phyloP scores from a whole-genome alignment of 2,888 invertebrate genomes.

The Diaphora mendica region DNA sequence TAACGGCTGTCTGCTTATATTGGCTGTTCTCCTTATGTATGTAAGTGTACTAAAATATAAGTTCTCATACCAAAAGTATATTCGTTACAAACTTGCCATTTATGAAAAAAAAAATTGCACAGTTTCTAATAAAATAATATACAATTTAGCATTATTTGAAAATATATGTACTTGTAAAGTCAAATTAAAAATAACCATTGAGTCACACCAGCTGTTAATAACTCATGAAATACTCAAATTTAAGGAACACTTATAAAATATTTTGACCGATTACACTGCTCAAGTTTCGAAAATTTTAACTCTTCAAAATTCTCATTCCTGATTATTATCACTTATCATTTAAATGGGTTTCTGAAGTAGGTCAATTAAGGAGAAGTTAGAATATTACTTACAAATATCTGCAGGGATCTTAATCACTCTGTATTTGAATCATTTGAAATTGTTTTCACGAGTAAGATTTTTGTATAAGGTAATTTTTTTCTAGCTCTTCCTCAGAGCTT shows the following conservation, averaged over 20 bases:
- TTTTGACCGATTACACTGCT: not conserved
- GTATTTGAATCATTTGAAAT: not conserved
- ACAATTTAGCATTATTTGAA: too few relatives aligned
- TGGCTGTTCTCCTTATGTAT: too few relatives aligned
- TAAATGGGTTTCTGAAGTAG: constrained; percentile 1
- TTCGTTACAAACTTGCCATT: too few relatives aligned
- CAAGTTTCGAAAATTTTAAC: not conserved
- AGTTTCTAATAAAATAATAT: too few relatives aligned
- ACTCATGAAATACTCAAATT: not conserved
- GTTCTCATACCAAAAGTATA: too few relatives aligned
- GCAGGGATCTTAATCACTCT: not conserved
- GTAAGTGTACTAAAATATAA: too few relatives aligned
- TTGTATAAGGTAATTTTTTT: not conserved
- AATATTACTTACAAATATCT: not conserved
- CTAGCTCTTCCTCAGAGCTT: not conserved
- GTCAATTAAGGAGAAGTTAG: constrained; percentile 3
- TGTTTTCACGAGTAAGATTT: not conserved
- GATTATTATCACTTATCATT: not conserved
- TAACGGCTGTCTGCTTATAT: too few relatives aligned
- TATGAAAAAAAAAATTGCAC: too few relatives aligned
- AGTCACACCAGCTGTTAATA: not conserved
- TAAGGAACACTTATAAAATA: not conserved
- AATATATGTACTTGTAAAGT: too few relatives aligned
- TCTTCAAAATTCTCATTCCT: not conserved
- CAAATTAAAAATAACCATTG: not conserved